Percentiles rank a stretch among this genome's conserved stretches.
Evolutionary conservation across 2,888 invertebrate genomes (phyloP).

Genomic region (Apomyelois bistriatella): DNA sequence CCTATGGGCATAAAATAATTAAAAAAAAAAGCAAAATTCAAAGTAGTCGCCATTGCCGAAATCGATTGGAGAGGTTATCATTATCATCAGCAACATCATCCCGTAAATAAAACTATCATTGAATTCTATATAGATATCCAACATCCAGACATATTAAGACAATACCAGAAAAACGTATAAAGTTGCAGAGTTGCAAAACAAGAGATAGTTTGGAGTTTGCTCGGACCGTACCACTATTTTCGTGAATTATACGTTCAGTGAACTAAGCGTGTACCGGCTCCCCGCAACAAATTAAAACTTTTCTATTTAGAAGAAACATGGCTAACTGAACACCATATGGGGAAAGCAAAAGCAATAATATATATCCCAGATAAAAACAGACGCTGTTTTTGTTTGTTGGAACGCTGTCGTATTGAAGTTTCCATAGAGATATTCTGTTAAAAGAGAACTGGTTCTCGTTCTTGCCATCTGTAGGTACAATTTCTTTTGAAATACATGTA

Average conservation of each 20-base stretch:
- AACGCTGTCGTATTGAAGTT: constrained; percentile 27
- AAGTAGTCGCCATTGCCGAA: no score
- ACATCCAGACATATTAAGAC: no score
- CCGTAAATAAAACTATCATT: no score
- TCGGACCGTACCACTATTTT: constrained; percentile 19
- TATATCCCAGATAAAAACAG: constrained; percentile 37
- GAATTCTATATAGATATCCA: no score
- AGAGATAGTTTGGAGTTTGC: constrained; percentile 30
- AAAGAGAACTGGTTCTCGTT: neutral
- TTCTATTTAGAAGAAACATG: constrained; percentile 56
- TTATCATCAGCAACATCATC: no score
- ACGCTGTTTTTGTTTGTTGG: constrained; percentile 45
- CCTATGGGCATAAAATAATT: no score
- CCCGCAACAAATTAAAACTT: constrained; percentile 63
- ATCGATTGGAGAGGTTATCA: no score
- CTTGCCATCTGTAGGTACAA: no score
- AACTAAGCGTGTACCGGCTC: constrained; percentile 20
- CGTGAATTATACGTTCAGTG: constrained; percentile 7
- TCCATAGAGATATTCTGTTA: neutral
- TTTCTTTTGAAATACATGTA: no score
- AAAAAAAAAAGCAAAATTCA: no score
- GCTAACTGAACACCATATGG: constrained; percentile 36
- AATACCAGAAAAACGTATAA: constrained; percentile 24
- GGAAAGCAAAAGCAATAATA: constrained; percentile 41
- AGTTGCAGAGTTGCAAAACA: constrained; percentile 39